Evolutionary conservation across 2,888 invertebrate genomes (phyloP), one percentile per base, ranked within the genome.

Genomic region (Gibbula magus): DNA sequence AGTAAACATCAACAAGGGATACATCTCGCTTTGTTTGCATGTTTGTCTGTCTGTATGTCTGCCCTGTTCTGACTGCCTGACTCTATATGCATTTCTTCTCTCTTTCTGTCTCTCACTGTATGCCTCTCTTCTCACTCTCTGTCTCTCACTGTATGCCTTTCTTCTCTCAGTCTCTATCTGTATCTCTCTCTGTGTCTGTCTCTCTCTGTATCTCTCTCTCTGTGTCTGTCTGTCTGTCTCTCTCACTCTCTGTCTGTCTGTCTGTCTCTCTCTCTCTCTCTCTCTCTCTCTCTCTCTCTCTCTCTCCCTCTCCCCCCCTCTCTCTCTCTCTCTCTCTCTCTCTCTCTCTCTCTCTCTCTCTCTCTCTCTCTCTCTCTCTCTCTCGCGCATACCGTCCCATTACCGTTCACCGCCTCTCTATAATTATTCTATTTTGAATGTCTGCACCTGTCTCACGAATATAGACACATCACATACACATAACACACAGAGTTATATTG

Each of bases 281-380:
- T 66, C 66, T 66, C 66, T 2, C 67, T 25, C 67, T 66, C 67
- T 66, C 67, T 66, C 2, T 66, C 67, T 66, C 67, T 66, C 67
- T 2, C 67, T 66, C 67, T 2, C 67, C 22, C 66, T 66, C 20
- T 1, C 2, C 22, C 52, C 52, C n/a, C n/a, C n/a, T n/a, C n/a
- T n/a, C n/a, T n/a, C n/a, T n/a, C n/a, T n/a, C n/a, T n/a, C n/a
- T n/a, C n/a, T n/a, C n/a, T n/a, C n/a, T n/a, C n/a, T n/a, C n/a
- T n/a, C n/a, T n/a, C n/a, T n/a, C n/a, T n/a, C n/a, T n/a, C n/a
- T n/a, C n/a, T n/a, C n/a, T n/a, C n/a, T n/a, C n/a, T n/a, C n/a
- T n/a, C n/a, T n/a, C n/a, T n/a, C n/a, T n/a, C n/a, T n/a, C n/a
- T n/a, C n/a, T n/a, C n/a, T n/a, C n/a, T n/a, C n/a, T n/a, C n/a